phyloP scores from a whole-genome alignment of 2,113 vertebrate species.

The Antechinus stuartii region DNA sequence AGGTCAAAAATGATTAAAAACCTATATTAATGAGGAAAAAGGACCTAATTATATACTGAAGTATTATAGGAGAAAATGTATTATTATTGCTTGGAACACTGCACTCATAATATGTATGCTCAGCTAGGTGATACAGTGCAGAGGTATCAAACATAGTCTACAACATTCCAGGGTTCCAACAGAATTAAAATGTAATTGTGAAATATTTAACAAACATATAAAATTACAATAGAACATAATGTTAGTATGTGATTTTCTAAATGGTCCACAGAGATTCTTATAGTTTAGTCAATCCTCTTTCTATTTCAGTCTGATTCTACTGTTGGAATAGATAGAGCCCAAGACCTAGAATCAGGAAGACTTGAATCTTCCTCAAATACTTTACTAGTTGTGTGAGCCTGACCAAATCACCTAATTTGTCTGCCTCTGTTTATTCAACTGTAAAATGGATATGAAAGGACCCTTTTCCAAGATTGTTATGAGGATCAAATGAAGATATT shows the following conservation, averaged over 20 bases:
- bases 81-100: neutral
- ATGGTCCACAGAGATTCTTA: too few species aligned
- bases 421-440: neutral
- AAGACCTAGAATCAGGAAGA: neutral
- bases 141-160: neutral
- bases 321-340: neutral
- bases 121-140: neutral
- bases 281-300: neutral
- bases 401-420: too few species aligned
- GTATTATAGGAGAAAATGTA: neutral
- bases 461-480: neutral
- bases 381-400: neutral
- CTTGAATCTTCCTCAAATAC: neutral
- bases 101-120: neutral
- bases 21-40: neutral
- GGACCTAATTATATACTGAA: neutral
- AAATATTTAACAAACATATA: too few species aligned
- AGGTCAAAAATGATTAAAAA: too few species aligned
- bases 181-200: too few species aligned
- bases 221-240: too few species aligned
- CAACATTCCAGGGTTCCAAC: too few species aligned
- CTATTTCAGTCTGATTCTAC: neutral
- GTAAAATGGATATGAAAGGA: neutral
- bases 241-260: too few species aligned
- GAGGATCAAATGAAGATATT: neutral